Conservation (phyloP, 2,888 invertebrate genomes). For the Micoletzkya japonica region DNA sequence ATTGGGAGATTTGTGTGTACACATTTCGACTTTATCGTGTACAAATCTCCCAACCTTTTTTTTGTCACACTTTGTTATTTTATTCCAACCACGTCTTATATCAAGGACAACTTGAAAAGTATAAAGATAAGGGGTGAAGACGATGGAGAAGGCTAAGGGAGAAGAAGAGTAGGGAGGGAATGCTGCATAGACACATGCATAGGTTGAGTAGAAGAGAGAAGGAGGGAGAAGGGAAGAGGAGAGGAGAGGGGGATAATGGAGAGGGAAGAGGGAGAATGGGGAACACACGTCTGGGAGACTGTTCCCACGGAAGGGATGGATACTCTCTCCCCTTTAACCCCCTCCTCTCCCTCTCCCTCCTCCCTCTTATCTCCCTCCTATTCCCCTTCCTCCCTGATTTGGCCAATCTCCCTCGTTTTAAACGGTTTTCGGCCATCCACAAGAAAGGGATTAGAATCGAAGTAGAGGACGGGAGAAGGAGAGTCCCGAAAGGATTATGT, state of each 20-base stretch:
- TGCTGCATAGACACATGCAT: neutral
- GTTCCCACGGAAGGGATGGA: neutral
- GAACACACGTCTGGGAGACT: neutral
- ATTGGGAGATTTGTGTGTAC: no score
- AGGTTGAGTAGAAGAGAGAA: neutral
- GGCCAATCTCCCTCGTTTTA: neutral
- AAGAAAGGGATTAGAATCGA: no score
- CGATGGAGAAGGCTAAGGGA: neutral
- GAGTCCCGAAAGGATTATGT: no score
- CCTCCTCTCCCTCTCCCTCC: neutral
- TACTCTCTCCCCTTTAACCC: constrained; percentile 3
- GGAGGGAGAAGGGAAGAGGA: neutral
- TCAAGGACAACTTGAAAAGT: no score
- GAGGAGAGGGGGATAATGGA: constrained; percentile 1
- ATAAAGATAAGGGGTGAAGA: neutral
- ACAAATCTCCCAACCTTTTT: no score
- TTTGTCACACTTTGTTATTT: no score
- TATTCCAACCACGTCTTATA: no score
- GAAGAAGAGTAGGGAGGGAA: neutral
- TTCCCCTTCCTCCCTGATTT: neutral
- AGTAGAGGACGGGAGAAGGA: no score
- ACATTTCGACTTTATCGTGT: no score
- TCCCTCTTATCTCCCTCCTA: neutral
- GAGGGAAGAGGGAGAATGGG: neutral
- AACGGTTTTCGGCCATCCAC: no score